Base-by-base conservation (phyloP, 2,797 vertebrate species). In the Sus cebifrons region DNA sequence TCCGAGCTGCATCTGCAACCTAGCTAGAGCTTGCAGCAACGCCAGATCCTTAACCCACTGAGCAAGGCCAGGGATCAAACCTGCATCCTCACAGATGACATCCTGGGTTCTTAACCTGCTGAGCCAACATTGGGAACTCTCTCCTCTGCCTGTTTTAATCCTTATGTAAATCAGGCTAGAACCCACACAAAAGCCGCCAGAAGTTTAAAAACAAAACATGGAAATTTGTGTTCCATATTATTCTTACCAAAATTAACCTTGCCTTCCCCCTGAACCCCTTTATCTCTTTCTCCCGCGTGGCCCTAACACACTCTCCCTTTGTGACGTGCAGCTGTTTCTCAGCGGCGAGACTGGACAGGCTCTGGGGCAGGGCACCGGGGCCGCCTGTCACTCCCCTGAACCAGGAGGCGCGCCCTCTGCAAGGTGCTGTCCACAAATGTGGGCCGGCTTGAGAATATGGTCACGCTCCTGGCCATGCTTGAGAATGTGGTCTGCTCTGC, bases 361-460 rank as follows among this genome's bases (percentile, higher is more conserved):
- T 27, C 32, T 68, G 3, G 0, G 52, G 49, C 52, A 12, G 8
- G 58, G 21, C 13, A 12, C 3, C n/a, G 2, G 1, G 4, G 52
- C 25, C 12, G 2, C 29, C 60, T 13, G 29, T 17, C 8, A 8
- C 17, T 44, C 29, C 21, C 17, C 29, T 4, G 8, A 4, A 4
- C 27, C 44, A 2, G 25, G 27, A 70, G 52, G 27, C 21, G 52
- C 0, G 2, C 49, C 40, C 23, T 49, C 14, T 4, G 0, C 12
- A 0, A 3, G 6, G 36, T 5, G 27, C 52, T 5, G 44, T 27
- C 54, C 62, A 27, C 8, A 0, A 11, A 29, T 0, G 0, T 1
- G 3, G 73, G 52, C 2, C 0, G 6, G 32, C 32, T 11, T 0
- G 0, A 75, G 12, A 6, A 2, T 9, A 2, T 0, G 7, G 7